phyloP scores from a whole-genome alignment of 2,888 invertebrate genomes.

The Eilema griseolum region DNA sequence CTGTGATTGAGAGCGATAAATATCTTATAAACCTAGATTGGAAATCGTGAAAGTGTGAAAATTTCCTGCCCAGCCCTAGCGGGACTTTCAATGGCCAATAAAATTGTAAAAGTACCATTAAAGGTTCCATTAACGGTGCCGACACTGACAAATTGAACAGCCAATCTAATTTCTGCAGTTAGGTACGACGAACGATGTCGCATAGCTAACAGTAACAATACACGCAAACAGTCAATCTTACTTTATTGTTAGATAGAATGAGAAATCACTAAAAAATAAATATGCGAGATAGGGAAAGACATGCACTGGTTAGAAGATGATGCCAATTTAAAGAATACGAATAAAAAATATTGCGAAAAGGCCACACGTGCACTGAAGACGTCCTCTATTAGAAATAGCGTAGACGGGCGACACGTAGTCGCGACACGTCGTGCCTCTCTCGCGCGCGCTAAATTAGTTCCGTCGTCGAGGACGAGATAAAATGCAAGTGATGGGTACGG shows the following conservation, averaged over 20 bases:
- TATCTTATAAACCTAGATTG: slow-evolving; percentile 17
- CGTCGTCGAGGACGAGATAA: slow-evolving; percentile 17
- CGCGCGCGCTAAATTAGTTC: slow-evolving; percentile 18
- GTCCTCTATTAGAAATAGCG: slow-evolving; percentile 18
- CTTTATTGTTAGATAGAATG: slow-evolving; percentile 12
- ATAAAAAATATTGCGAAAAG: slow-evolving; percentile 1
- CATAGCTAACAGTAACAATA: slow-evolving; percentile 7
- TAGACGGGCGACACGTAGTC: slow-evolving; percentile 35
- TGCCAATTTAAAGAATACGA: slow-evolving; percentile 17
- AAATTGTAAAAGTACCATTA: slow-evolving; percentile 29
- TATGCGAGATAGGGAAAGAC: slow-evolving; percentile 20
- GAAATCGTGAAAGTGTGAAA: slow-evolving; percentile 24
- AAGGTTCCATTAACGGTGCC: slow-evolving; percentile 29
- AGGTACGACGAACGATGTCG: slow-evolving; percentile 14
- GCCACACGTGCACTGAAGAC: slow-evolving; percentile 17
- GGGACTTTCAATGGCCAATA: slow-evolving; percentile 15
- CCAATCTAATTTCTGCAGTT: slow-evolving; percentile 32
- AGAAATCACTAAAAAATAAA: slow-evolving; percentile 17
- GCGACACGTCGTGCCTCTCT: slow-evolving; percentile 17
- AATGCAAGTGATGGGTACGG: slow-evolving; percentile 12
- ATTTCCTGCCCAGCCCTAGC: slow-evolving; percentile 22
- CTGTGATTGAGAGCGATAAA: slow-evolving; percentile 16
- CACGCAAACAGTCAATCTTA: not conserved
- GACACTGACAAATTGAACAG: slow-evolving; percentile 28
- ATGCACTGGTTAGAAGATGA: slow-evolving; percentile 15